Evolutionary conservation across 2,797 vertebrate species (phyloP).

Genomic region (Dicrostonyx torquatus): DNA sequence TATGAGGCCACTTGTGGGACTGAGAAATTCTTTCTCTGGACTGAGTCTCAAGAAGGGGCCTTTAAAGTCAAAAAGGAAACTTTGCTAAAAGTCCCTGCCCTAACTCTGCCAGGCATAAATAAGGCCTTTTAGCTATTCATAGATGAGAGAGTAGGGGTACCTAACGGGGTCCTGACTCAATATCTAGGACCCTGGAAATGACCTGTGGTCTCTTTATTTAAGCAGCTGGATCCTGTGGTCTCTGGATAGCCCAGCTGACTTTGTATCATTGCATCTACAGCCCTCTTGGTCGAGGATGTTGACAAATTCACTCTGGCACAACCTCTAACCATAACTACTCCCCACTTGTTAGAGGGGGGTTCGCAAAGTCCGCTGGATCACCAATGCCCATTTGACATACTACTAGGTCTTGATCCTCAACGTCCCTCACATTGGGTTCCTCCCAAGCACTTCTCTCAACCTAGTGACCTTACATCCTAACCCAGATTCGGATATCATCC

Average conservation of each 20-base stretch:
- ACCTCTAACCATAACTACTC: not conserved
- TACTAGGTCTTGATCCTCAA: not conserved
- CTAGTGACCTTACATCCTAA: not conserved
- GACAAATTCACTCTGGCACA: not conserved
- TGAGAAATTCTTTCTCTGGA: not conserved
- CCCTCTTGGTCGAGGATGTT: not conserved
- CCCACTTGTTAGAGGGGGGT: not conserved
- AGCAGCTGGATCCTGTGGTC: not conserved
- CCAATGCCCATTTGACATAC: not conserved
- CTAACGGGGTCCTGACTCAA: not conserved
- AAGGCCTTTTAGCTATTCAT: not conserved
- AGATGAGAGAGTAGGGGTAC: not conserved
- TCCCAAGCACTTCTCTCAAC: not conserved
- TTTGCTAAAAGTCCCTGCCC: not conserved
- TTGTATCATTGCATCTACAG: not conserved
- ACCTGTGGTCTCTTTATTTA: not conserved
- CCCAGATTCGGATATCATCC: not conserved
- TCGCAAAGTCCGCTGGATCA: not conserved
- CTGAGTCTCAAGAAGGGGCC: not conserved
- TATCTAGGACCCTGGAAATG: not conserved
- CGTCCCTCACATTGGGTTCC: not conserved
- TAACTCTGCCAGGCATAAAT: not conserved
- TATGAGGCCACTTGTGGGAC: not conserved
- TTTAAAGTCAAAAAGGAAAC: not conserved
- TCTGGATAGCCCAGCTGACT: not conserved